Evolutionary conservation across 2,797 vertebrate species (phyloP).

Genomic region (Corythornis leucogaster): DNA sequence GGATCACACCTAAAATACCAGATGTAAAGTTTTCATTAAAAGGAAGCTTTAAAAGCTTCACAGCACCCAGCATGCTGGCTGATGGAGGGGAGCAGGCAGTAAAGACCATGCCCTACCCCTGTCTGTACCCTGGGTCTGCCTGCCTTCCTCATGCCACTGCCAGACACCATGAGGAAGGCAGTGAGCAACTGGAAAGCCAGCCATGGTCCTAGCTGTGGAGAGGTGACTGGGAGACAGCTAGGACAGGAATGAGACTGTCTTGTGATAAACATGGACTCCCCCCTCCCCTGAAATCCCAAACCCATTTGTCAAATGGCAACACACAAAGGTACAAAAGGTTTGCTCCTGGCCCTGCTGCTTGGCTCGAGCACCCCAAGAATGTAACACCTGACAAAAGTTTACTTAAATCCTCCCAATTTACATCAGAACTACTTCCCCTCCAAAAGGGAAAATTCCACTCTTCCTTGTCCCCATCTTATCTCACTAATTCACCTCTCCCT

Average conservation of each 20-base stretch:
- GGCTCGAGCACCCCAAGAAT: neutral
- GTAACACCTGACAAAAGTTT: neutral
- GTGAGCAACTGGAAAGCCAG: neutral
- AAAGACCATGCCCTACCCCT: neutral
- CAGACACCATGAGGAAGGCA: neutral
- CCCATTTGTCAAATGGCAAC: neutral
- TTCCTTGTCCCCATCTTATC: neutral
- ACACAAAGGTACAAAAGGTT: neutral
- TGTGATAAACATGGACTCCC: neutral
- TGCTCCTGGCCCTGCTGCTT: neutral
- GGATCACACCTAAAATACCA: neutral
- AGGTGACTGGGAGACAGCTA: neutral
- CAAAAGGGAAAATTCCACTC: conserved; percentile 32
- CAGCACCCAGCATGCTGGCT: neutral
- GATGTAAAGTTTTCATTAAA: neutral
- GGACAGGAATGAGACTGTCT: neutral
- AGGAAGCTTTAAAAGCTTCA: neutral
- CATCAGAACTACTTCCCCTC: neutral
- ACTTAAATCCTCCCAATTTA: conserved; percentile 3
- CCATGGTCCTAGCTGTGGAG: neutral
- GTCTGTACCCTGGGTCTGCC: neutral
- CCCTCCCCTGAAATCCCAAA: neutral
- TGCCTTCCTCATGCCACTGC: neutral
- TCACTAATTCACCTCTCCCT: neutral
- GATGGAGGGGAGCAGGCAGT: neutral